These are phyloP conservation scores for Bos indicus DNA, from an alignment of 2,113 vertebrate species.

Conservation along the genomic window DNA sequence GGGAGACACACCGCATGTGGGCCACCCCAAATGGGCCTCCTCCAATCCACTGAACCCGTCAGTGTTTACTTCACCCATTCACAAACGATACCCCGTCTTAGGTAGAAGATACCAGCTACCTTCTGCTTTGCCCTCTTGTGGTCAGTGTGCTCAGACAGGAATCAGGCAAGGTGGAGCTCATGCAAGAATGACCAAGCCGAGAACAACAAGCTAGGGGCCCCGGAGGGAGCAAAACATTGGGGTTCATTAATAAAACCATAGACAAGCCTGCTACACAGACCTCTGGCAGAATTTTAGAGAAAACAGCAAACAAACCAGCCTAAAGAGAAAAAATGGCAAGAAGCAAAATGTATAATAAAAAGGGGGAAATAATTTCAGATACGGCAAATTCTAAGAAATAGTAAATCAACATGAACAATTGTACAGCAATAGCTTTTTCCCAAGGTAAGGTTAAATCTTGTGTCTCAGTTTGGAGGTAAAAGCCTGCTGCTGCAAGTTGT, in stretches of 20 bases:
- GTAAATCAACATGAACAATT: background rate
- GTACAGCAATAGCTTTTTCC: background rate
- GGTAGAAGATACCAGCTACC: background rate
- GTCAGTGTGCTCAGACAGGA: background rate
- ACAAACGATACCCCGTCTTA: background rate
- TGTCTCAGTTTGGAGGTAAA: background rate
- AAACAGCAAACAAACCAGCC: background rate
- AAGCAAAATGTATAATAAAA: background rate
- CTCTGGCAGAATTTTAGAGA: background rate
- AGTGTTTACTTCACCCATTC: background rate
- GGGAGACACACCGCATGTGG: background rate
- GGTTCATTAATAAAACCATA: background rate
- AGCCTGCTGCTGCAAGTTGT: background rate
- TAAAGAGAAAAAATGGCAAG: background rate
- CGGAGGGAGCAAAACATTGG: background rate
- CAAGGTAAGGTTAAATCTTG: background rate
- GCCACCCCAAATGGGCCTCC: background rate
- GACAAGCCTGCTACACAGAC: background rate
- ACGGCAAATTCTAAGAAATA: background rate
- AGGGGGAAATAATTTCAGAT: background rate
- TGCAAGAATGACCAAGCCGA: background rate
- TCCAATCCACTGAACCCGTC: background rate
- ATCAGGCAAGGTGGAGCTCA: background rate
- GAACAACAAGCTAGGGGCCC: background rate
- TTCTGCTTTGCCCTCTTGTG: fast-evolving